Conservation (phyloP, 2,113 vertebrate species). For the Galbula dea region DNA sequence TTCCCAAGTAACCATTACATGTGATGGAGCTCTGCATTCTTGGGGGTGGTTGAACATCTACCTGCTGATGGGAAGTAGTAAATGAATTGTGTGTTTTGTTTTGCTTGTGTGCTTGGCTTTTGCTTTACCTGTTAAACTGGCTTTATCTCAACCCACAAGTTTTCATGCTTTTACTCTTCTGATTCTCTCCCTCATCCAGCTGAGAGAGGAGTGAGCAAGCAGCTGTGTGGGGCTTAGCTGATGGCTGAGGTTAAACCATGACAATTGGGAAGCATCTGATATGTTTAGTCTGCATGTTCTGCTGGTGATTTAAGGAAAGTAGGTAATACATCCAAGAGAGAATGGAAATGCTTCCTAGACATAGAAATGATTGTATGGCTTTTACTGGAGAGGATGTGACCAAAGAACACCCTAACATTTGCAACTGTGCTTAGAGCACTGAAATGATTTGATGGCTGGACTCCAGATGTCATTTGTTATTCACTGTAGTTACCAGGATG, state of each 20-base stretch:
- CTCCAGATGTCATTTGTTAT: not conserved
- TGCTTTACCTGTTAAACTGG: not conserved
- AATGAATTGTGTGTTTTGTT: not conserved
- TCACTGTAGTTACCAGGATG: not conserved
- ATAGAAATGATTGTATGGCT: not conserved
- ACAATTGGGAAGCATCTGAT: not conserved
- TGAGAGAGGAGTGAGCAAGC: not conserved
- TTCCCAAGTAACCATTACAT: not conserved
- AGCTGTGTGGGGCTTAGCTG: not conserved
- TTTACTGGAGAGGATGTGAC: not conserved
- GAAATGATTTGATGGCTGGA: not conserved
- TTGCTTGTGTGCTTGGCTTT: not conserved
- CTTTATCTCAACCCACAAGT: not conserved
- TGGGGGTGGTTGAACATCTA: not conserved
- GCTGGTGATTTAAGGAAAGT: not conserved
- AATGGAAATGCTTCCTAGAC: not conserved
- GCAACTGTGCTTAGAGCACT: not conserved
- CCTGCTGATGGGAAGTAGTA: not conserved
- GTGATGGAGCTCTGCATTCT: not conserved
- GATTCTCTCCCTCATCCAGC: not conserved
- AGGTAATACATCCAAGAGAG: not conserved
- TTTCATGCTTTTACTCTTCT: not conserved
- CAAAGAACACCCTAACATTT: not conserved
- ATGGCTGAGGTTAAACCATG: not conserved
- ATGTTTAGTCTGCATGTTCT: not conserved